Evolutionary conservation across 2,888 invertebrate genomes (phyloP), one percentile per base, ranked within the genome.

Genomic region (Hyposoter didymator): DNA sequence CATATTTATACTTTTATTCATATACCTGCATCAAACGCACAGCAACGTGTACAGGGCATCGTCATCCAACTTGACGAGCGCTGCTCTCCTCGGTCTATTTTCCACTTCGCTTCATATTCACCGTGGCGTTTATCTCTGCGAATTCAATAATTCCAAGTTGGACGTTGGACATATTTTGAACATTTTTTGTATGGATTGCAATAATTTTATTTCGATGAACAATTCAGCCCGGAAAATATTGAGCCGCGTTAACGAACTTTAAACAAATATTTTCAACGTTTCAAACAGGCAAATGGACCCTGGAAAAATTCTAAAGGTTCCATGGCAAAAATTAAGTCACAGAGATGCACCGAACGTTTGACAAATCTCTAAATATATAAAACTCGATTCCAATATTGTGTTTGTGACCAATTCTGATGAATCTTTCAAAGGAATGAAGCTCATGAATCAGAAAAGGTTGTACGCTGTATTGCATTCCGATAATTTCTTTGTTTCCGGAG

Each of bases 11-110:
- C 74, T 59, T 59, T 55, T 49, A 47, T 45, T 84, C 66, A 43
- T 78, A 69, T 78, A 69, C 49, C 62, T 62, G 19, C 78, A 45
- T 82, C 43, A 49, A 62, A 47, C n/a, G 32, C 35, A 64, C 49
- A 39, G 43, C 17, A 43, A 66, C 52, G 72, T 76, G 69, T 59
- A 59, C 5, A 14, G 59, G 59, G 28, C 14, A 59, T 59, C 22
- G 28, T 59, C 59, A 59, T 59, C 55, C 22, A 22, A 55, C 22
- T 55, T 55, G 55, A 12, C 22, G 22, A 22, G 28, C 10, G 10
- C 55, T 12, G 3, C 10, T 55, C 22, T 22, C 12, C 22, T 12
- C 12, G 12, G 4, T 55, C 22, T 22, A 12, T 22, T 22, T 55
- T 55, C 8, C 22, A 22, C 22, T 22, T 55, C 22, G 22, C 3